Evolutionary conservation across 2,888 invertebrate species (phyloP), one percentile per base, ranked within the genome.

Genomic region (Steinernema hermaphroditum): DNA sequence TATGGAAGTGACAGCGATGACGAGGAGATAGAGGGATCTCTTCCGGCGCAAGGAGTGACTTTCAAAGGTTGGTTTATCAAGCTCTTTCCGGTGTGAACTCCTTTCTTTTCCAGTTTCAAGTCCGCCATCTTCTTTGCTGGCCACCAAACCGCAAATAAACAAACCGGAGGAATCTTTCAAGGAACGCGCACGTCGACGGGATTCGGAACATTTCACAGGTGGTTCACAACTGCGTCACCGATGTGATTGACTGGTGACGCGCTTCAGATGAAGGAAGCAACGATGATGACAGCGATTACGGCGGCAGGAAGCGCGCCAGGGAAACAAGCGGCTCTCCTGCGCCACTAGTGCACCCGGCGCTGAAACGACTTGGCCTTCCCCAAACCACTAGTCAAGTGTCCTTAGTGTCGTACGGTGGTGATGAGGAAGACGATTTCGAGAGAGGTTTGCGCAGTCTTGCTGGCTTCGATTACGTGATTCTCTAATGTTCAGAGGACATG

Each of bases 1-100:
- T 74, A 74, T 49, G 74, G 74, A 29, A 70, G 71, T 27, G 74
- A 75, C 32, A 75, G 74, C 54, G 75, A 74, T 24, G 74, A 75
- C 19, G 74, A 70, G 37, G 74, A 44, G 71, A 68, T 41, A n/a
- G 44, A 24, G 29, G 70, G 41, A 16, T 62, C 62, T 29, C 32
- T 32, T 22, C 32, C 14, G 8, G 34, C 14, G 2, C 62, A n/a
- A n/a, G 62, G 62, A 62, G 34, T 62, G 2, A 27, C 32, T 14
- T 62, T 62, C 14, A 29, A 62, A 34, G 29, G 62, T 62, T 9
- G 16, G 34, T 62, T 62, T 16, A 12, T 37, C 37, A 37, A 27
- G 32, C 37, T 12, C 37, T 37, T 37, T 37, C 37, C 12, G 4
- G 12, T 12, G 37, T 37, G 37, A 8, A 37, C 12, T 37, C n/a